Evolutionary conservation across 2,888 invertebrate genomes (phyloP), one percentile per base, ranked within the genome.

Genomic region (Scotopteryx bipunctaria): DNA sequence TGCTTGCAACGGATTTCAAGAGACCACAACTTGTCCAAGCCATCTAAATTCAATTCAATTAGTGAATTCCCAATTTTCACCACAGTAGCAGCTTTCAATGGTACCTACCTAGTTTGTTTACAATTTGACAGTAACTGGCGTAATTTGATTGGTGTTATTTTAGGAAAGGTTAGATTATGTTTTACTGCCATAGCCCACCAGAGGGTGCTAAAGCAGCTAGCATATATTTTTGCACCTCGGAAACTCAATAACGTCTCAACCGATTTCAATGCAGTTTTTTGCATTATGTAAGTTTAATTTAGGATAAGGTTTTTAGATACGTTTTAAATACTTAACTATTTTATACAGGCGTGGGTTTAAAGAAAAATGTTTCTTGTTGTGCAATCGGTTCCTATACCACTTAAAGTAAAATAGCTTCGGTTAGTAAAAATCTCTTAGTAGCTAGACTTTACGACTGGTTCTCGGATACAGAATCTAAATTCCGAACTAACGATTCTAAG

Each of bases 401-500:
- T 25, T 27, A 9, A 2, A 11, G 4, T 23, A n/a, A n/a, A n/a
- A n/a, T 27, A 11, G 8, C 5, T 23, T n/a, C 14, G 15, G 5
- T 14, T 8, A 14, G 14, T 14, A 15, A 37, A 11, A 11, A 40
- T 2, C 11, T 4, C 29, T 32, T 32, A 44, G 25, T 6, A 9
- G 29, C 36, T 43, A 0, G 8, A 15, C 21, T 36, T 16, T 9
- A 15, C 4, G 0, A 42, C 49, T 42, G 23, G 29, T n/a, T n/a
- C n/a, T n/a, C 36, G 6, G n/a, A 8, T 29, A 44, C 35, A 32
- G 43, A 4, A 21, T 27, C 57, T 56, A 54, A 55, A 56, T 55
- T 56, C 42, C 53, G 38, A 61, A 61, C 61, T 63, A 66, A 66
- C 67, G 59, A 63, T 61, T 56, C 54, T 40, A 52, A 57, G 61